Base-by-base conservation (phyloP, 2,797 vertebrate species). In the Schizothorax lantsangensis region DNA sequence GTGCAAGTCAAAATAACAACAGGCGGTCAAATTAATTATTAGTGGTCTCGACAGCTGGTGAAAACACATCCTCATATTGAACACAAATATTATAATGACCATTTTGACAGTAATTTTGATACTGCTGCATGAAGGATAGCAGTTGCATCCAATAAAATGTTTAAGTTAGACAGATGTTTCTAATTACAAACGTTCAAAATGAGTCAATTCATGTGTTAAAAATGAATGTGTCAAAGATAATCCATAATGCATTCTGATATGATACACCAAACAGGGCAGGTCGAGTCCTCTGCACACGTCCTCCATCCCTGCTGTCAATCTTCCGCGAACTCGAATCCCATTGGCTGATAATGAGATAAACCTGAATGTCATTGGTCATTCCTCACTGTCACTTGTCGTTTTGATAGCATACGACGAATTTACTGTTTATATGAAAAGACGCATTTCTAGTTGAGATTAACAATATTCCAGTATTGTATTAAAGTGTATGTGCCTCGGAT, bases 291-390 rank as follows among this genome's bases (percentile, higher is more conserved):
- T 30, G 30, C 30, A 8, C 33, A 15, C 68, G 43, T 86, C 78
- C 64, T 26, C 15, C 47, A 33, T 72, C 12, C 38, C 11, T 12
- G 36, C n/a, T 83, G 33, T 87, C 81, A 87, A 79, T 87, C 68
- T 43, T 10, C 7, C 19, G 7, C 8, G 0, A 72, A 19, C 86
- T 72, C 69, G 9, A 77, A 23, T 33, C 54, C 17, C 1, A 89
- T 89, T 89, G 88, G 86, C 40, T 84, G 84, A 43, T 33, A 2
- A 14, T 26, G 26, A 83, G 54, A 72, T 15, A 72, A 75, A 17
- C 30, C 26, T 36, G 47, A 9, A 9, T 71, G 9, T 81, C n/a
- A 89, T 89, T 86, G 84, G 88, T 33, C 71, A 40, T 23, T 71
- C 19, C 1, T 47, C 49, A 59, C 49, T 73, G 66, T 62, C 68